phyloP scores from a whole-genome alignment of 2,888 invertebrate species.

The Ceratothoa steindachneri region DNA sequence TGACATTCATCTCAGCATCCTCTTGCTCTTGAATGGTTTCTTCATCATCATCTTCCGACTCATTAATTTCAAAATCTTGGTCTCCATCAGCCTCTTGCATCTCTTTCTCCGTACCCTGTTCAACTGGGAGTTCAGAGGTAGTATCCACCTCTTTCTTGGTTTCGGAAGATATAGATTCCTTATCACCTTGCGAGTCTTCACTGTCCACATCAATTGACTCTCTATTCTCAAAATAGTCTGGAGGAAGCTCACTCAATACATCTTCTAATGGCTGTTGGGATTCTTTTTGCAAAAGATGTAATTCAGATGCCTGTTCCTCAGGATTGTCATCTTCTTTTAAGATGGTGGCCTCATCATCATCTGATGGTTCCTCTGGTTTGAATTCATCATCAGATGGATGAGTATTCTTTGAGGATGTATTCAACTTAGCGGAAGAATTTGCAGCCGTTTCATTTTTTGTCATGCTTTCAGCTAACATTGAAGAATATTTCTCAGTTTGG shows the following conservation, averaged over 20 bases:
- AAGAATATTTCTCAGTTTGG: conserved; percentile 95
- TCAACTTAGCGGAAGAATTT: conserved; percentile 31
- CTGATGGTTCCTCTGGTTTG: conserved; percentile 71
- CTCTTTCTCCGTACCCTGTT: conserved; percentile 8
- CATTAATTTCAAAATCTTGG: conserved; percentile 36
- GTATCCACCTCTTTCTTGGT: neutral
- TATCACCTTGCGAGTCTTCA: conserved; percentile 3
- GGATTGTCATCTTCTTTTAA: conserved; percentile 55
- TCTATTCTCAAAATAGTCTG: conserved; percentile 65
- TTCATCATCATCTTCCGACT: conserved; percentile 43
- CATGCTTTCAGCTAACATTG: conserved; percentile 80
- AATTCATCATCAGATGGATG: conserved; percentile 67
- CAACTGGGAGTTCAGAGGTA: neutral
- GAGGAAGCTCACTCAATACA: conserved; percentile 72
- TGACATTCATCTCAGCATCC: conserved; percentile 25
- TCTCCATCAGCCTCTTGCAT: conserved; percentile 20
- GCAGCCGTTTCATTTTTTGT: conserved; percentile 58
- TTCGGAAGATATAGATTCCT: neutral
- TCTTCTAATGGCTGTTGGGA: conserved; percentile 84
- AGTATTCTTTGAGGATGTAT: conserved; percentile 29
- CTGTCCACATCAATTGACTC: neutral
- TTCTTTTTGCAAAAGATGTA: conserved; percentile 77
- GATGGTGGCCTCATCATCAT: conserved; percentile 91
- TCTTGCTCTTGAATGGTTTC: conserved; percentile 42
- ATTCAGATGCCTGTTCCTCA: conserved; percentile 53